Conservation (phyloP, 1,140 invertebrate species). For the Portunus trituberculatus region DNA sequence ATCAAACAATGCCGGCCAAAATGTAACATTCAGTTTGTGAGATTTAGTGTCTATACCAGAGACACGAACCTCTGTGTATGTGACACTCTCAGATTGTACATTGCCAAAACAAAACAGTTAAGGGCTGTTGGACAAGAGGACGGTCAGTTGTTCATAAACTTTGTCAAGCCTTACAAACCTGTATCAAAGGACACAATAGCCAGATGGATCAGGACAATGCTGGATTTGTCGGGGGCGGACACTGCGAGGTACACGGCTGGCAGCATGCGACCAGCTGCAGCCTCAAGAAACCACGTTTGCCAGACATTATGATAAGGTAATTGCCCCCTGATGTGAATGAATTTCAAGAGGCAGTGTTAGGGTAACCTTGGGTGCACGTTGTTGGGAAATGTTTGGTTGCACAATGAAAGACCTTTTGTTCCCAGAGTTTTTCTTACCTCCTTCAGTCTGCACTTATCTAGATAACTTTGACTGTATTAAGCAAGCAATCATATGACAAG, state of each 20-base stretch:
- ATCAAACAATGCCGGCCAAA: too few relatives aligned
- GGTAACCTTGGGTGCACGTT: background rate
- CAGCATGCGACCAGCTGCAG: background rate
- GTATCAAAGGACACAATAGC: conserved; percentile 33
- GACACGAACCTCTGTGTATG: conserved; percentile 9
- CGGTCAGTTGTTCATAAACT: background rate
- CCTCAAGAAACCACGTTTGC: background rate
- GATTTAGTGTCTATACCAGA: background rate
- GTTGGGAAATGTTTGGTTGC: background rate
- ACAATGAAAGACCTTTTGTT: background rate
- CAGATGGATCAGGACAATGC: conserved; percentile 37
- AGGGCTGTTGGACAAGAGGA: background rate
- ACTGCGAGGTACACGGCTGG: conserved; percentile 25
- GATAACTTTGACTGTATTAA: too few relatives aligned
- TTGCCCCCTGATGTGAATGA: background rate
- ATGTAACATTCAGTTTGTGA: too few relatives aligned
- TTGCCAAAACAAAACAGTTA: background rate
- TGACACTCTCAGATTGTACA: conserved; percentile 26
- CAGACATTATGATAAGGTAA: too few relatives aligned
- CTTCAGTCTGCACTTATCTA: too few relatives aligned
- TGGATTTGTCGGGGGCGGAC: conserved; percentile 35
- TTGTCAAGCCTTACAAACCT: conserved; percentile 33
- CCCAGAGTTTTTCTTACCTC: background rate
- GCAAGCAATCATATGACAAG: too few relatives aligned
- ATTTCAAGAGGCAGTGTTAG: conserved; percentile 45